These are phyloP conservation scores for Chaetops frenatus DNA, from an alignment of 2,113 vertebrate genomes.

Conservation along the genomic window DNA sequence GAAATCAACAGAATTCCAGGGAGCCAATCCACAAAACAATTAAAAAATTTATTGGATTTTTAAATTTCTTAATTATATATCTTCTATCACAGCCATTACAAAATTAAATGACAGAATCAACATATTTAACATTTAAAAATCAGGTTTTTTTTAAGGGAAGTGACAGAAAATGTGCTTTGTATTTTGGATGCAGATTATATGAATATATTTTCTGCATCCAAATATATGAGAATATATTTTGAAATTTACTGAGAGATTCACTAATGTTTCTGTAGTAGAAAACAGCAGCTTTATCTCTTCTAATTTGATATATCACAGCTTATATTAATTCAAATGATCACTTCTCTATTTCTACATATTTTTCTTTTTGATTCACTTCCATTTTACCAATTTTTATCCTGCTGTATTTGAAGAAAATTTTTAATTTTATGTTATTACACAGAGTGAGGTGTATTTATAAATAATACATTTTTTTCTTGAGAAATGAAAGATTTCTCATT, in stretches of 20 bases:
- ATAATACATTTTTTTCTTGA: not conserved
- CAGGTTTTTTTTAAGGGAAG: not conserved
- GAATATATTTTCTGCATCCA: not conserved
- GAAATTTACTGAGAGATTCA: not conserved
- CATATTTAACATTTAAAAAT: not conserved
- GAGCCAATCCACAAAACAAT: not conserved
- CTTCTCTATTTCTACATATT: not conserved
- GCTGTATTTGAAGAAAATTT: rapidly evolving
- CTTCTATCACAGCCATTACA: not conserved
- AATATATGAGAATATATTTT: not conserved
- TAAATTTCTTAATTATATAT: not conserved
- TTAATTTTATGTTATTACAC: not conserved
- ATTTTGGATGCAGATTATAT: not conserved
- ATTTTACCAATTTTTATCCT: not conserved
- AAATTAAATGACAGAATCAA: not conserved
- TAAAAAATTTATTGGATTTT: not conserved
- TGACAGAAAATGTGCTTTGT: not conserved
- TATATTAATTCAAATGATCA: not conserved
- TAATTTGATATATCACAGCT: not conserved
- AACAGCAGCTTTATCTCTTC: not conserved
- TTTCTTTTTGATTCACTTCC: not conserved
- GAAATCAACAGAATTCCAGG: not conserved
- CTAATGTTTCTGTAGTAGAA: not conserved
- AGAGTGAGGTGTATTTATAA: not conserved
- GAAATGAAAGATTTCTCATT: not conserved